phyloP scores from a whole-genome alignment of 1,140 invertebrate genomes.

The Himalopsyche phryganea region DNA sequence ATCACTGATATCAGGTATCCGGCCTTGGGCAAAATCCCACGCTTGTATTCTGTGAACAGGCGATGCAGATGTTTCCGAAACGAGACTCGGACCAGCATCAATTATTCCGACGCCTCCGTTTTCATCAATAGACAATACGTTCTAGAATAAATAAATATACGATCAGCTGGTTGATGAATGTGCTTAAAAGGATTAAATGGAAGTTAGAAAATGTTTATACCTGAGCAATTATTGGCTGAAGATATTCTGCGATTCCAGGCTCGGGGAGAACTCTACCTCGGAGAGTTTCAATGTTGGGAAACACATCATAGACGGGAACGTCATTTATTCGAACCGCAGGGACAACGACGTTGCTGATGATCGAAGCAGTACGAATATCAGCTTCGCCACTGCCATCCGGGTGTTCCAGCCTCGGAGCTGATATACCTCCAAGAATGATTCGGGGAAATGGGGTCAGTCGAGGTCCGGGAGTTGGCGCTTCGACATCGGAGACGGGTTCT shows the following conservation, averaged over 20 bases:
- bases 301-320: constrained; percentile 49
- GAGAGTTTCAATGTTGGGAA: constrained; percentile 35
- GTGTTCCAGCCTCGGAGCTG: too few species aligned
- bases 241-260: constrained; percentile 4
- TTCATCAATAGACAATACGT: constrained; percentile 23
- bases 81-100: constrained; percentile 16
- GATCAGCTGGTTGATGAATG: too few species aligned
- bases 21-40: constrained; percentile 73
- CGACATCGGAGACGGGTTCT: not conserved
- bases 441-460: not conserved
- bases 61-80: constrained; percentile 18
- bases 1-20: constrained; percentile 72
- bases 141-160: constrained; percentile 18
- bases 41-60: constrained; percentile 72
- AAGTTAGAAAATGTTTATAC: too few species aligned
- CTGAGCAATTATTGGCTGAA: constrained; percentile 1
- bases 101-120: constrained; percentile 13
- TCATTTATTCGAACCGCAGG: constrained; percentile 61
- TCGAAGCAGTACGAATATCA: constrained; percentile 29
- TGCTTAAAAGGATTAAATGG: not conserved
- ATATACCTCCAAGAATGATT: too few species aligned
- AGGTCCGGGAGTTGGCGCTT: not conserved
- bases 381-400: not conserved
- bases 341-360: constrained; percentile 43
- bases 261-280: constrained; percentile 2